Base-by-base conservation (phyloP, 2,113 vertebrate genomes). In the Cyanoramphus novaezelandiae region DNA sequence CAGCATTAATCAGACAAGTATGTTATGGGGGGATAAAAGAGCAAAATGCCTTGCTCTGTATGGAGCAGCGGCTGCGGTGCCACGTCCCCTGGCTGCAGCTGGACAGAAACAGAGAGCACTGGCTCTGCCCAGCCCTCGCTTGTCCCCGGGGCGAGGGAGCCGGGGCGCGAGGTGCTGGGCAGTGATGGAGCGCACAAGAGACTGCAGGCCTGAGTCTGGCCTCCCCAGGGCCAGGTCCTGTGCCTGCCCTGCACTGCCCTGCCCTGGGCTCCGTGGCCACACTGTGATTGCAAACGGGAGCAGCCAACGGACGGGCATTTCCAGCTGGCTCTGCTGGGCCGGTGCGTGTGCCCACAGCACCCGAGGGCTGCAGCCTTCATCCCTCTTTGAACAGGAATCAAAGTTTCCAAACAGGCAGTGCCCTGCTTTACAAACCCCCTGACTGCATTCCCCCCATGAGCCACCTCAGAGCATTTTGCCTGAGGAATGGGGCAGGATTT, bases 1-100 rank as follows among this genome's bases (percentile, higher is more conserved):
- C 23, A 23, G 41, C 89, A 83, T 96, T 86, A 91, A 93, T 88
- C 93, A 97, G 95, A 96, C 89, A 92, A 97, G 91, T 49, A 92
- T 89, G 95, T 80, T 47, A 37, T 2, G 25, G 77, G 69, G 74
- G 86, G 60, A 24, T 49, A 17, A 64, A 85, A 76, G 53, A 41
- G 18, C 1, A 6, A 91, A 76, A 86, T 77, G 84, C 28, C 13
- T 68, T 6, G 27, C 46, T 82, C 50, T 6, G 47, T 44, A 17
- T 41, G 35, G 46, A 92, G 85, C 15, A 0, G 91, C 3, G 86
- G 33, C 43, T 70, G 3, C 1, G 2, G 33, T 93, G 82, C 68
- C 82, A 49, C 3, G 6, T 88, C 76, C 57, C 57, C 21, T 82
- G 92, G 62, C 85, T 75, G 78, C 2, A 3, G 35, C 81, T 87